These are phyloP conservation scores for Daktulosphaira vitifoliae DNA, from an alignment of 1,140 invertebrate genomes.

Conservation along the genomic window DNA sequence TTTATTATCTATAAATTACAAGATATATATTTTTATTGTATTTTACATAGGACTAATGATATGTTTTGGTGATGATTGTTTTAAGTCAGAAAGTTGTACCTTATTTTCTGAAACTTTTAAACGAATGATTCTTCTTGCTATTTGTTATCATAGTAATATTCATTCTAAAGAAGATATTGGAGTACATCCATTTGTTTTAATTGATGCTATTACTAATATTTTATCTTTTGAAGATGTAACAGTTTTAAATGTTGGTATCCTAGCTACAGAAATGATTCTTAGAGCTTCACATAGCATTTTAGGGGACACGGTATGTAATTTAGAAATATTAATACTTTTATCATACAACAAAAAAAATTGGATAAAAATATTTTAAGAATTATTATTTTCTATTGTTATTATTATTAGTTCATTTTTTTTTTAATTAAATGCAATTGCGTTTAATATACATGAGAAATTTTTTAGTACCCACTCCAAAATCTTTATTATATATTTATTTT, in stretches of 20 bases:
- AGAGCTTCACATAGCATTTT: not conserved
- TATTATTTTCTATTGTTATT: too few relatives aligned
- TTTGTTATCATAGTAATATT: not conserved
- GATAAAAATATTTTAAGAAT: too few relatives aligned
- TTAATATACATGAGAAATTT: too few relatives aligned
- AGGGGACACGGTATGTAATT: not conserved
- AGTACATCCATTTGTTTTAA: conserved; percentile 2
- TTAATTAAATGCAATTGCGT: too few relatives aligned
- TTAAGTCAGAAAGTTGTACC: not conserved
- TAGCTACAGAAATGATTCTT: not conserved
- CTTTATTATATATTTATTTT: too few relatives aligned
- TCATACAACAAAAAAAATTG: too few relatives aligned
- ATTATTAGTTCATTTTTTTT: too few relatives aligned
- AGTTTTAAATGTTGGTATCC: not conserved
- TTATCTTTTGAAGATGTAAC: conserved; percentile 8
- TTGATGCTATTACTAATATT: conserved; percentile 14
- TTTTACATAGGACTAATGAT: conserved; percentile 17
- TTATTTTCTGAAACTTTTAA: not conserved
- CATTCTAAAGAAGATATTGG: not conserved
- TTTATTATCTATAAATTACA: not conserved
- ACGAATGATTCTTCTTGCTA: not conserved
- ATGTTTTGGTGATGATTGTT: not conserved
- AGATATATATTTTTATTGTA: not conserved
- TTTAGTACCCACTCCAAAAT: too few relatives aligned
- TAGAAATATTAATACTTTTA: too few relatives aligned